Conservation (phyloP, 2,888 invertebrate genomes). For the Drosophila mayaguana region DNA sequence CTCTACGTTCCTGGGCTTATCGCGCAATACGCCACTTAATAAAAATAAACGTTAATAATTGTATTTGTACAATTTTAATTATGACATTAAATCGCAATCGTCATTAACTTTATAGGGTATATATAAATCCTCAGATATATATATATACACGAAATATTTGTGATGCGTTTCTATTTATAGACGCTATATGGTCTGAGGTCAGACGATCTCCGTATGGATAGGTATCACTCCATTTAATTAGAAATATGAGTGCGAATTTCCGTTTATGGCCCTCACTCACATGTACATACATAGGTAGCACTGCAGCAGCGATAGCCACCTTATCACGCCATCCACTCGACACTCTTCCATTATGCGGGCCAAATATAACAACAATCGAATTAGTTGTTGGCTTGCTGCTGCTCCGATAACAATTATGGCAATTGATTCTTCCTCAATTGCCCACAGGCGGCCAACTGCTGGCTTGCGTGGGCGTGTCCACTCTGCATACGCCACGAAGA, state of each 20-base stretch:
- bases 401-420: constrained; percentile 62
- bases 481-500: constrained; percentile 14
- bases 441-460: constrained; percentile 4
- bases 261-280: constrained; percentile 26
- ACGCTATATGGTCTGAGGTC: constrained; percentile 40
- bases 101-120: constrained; percentile 26
- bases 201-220: constrained; percentile 24
- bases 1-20: constrained; percentile 51
- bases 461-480: constrained; percentile 58
- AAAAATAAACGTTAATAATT: constrained; percentile 78
- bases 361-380: constrained; percentile 51
- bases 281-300: neutral
- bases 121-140: neutral
- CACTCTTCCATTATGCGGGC: constrained; percentile 21
- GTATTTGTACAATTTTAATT: constrained; percentile 79
- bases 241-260: constrained; percentile 58
- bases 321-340: constrained; percentile 58
- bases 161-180: constrained; percentile 32
- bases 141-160: constrained; percentile 18
- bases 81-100: constrained; percentile 60
- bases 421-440: constrained; percentile 70
- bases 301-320: constrained; percentile 6
- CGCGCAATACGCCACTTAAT: constrained; percentile 72
- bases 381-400: constrained; percentile 59
- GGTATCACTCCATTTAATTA: constrained; percentile 26